Evolutionary conservation across 1,140 invertebrate species (phyloP).

Genomic region (Tachypleus tridentatus): DNA sequence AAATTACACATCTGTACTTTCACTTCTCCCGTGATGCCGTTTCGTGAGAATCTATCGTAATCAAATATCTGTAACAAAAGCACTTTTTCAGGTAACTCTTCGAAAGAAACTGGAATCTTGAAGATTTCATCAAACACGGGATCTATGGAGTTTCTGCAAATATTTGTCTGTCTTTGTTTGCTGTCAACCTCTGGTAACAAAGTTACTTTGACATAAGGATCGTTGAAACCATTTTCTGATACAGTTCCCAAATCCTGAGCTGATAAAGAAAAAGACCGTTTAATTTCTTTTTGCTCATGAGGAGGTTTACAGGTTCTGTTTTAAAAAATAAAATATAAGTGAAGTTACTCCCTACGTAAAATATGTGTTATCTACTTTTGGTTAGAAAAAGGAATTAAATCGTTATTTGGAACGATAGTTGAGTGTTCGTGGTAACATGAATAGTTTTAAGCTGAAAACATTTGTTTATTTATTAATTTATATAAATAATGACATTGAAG

Average conservation of each 20-base stretch:
- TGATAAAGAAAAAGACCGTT: constrained; percentile 32
- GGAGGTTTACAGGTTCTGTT: no score
- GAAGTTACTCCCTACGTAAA: no score
- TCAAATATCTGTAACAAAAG: constrained; percentile 79
- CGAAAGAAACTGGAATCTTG: constrained; percentile 42
- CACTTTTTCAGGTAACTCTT: constrained; percentile 30
- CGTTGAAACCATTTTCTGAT: constrained; percentile 69
- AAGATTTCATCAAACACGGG: constrained; percentile 35
- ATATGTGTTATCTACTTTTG: no score
- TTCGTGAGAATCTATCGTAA: constrained; percentile 78
- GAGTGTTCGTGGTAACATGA: no score
- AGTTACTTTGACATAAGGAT: constrained; percentile 57
- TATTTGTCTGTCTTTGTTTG: constrained; percentile 36
- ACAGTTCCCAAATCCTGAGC: constrained; percentile 67
- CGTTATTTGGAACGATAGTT: no score
- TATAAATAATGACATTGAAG: no score
- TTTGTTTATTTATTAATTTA: no score
- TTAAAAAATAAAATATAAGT: no score
- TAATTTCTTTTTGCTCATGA: no score
- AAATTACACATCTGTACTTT: constrained; percentile 14
- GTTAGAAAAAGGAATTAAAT: no score
- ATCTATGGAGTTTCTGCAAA: constrained; percentile 32
- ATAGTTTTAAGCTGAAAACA: no score
- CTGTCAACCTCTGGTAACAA: constrained; percentile 34
- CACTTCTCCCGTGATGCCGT: constrained; percentile 76